Percentiles rank a stretch among this genome's conserved stretches.
Evolutionary conservation across 2,113 vertebrate genomes (phyloP).

Genomic region (Eclectus roratus): DNA sequence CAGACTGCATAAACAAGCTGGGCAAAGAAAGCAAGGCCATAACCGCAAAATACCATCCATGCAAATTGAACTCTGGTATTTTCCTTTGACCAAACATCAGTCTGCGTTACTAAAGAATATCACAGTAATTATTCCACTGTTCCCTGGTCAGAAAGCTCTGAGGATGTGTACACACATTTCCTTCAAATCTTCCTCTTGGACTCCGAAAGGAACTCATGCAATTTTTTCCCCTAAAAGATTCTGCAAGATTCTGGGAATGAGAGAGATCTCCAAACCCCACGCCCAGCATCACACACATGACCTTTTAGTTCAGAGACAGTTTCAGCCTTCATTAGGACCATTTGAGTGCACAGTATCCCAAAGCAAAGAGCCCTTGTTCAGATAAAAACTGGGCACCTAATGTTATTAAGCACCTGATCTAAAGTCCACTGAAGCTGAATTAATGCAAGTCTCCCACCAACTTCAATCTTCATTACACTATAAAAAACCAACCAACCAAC

Average conservation of each 20-base stretch:
- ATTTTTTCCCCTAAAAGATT: not conserved
- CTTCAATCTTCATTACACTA: too few relatives aligned
- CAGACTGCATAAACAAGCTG: not conserved
- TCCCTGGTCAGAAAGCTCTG: not conserved
- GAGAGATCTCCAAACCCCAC: not conserved
- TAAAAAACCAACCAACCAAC: not conserved
- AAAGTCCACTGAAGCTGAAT: not conserved
- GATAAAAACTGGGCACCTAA: not conserved
- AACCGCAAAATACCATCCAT: not conserved
- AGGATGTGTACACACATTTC: not conserved
- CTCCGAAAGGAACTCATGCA: fast-evolving
- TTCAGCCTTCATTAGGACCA: not conserved
- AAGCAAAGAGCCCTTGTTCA: not conserved
- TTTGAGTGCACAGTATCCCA: not conserved
- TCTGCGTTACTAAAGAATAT: not conserved
- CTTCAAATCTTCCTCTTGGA: not conserved
- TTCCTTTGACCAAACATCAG: not conserved
- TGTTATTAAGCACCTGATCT: not conserved
- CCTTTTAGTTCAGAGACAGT: not conserved
- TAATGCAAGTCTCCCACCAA: not conserved
- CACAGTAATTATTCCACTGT: not conserved
- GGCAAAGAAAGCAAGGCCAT: not conserved
- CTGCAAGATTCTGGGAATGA: not conserved
- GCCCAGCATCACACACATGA: fast-evolving
- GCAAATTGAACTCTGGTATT: not conserved